phyloP scores from a whole-genome alignment of 1,140 invertebrate species.

The Drosophila pectinifera region DNA sequence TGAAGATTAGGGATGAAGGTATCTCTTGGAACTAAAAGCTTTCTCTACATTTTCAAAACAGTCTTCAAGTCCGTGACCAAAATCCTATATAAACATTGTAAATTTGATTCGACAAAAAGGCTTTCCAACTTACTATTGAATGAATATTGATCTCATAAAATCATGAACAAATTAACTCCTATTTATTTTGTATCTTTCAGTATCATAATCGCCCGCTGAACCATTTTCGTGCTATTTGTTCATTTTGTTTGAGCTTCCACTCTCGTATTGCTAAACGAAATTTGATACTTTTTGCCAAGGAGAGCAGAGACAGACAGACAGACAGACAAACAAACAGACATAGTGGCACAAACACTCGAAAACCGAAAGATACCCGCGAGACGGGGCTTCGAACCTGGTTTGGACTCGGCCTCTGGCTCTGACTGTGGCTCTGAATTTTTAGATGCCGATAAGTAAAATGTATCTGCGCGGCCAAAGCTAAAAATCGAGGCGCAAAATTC shows the following conservation, averaged over 20 bases:
- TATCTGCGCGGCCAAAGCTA: conserved; percentile 68
- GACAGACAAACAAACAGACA: conserved; percentile 26
- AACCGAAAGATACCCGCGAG: conserved; percentile 33
- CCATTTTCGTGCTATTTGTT: conserved; percentile 34
- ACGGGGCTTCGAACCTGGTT: conserved; percentile 38
- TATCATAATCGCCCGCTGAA: conserved; percentile 14
- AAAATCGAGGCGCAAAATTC: conserved; percentile 77
- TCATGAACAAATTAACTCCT: not conserved
- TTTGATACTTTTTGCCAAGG: conserved; percentile 74
- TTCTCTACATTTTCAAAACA: not conserved
- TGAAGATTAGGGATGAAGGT: too few species aligned
- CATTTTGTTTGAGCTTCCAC: conserved; percentile 40
- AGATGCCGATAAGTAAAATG: conserved; percentile 84
- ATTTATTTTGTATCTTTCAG: conserved; percentile 19
- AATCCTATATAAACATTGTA: too few species aligned
- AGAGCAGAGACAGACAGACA: conserved; percentile 33
- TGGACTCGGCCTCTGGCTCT: not conserved
- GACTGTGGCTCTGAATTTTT: conserved; percentile 72
- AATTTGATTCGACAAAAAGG: too few species aligned
- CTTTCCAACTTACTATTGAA: too few species aligned
- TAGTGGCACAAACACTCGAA: conserved; percentile 22
- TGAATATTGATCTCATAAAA: not conserved
- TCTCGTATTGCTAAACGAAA: conserved; percentile 48
- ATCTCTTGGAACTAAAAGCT: too few species aligned
- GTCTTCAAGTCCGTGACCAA: too few species aligned